These are phyloP conservation scores for Cyanoderma ruficeps DNA, from an alignment of 2,113 vertebrate genomes.

Conservation along the genomic window DNA sequence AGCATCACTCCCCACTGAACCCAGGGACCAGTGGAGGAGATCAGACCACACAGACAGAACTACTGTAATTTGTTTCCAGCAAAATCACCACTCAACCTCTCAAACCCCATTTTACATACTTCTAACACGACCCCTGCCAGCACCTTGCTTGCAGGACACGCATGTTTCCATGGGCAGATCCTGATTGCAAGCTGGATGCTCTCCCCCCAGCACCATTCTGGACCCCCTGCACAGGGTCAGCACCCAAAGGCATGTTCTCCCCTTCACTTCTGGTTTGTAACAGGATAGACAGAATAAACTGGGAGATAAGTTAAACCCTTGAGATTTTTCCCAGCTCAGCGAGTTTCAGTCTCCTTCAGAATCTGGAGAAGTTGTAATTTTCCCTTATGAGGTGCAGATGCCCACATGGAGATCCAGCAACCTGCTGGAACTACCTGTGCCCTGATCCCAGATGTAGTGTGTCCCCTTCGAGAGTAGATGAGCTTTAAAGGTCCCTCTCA, in stretches of 20 bases:
- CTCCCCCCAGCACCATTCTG: neutral
- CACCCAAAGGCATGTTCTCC: neutral
- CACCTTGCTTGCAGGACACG: neutral
- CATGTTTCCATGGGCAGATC: accelerated
- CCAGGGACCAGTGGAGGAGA: neutral
- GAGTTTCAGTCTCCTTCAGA: neutral
- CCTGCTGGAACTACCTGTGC: neutral
- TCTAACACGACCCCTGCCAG: neutral
- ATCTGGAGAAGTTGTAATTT: neutral
- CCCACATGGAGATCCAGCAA: neutral
- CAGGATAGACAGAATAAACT: neutral
- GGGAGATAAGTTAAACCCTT: neutral
- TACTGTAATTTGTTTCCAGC: neutral
- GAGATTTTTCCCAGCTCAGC: neutral
- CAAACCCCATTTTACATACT: neutral
- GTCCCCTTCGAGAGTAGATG: accelerated
- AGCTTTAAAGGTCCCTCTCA: neutral
- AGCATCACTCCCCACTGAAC: neutral
- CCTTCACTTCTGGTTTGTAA: neutral
- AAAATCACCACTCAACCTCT: neutral
- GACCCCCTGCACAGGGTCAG: neutral
- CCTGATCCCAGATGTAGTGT: neutral
- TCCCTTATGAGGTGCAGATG: accelerated
- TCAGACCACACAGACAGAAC: neutral
- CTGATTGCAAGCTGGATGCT: neutral